Evolutionary conservation across 2,113 vertebrate species (phyloP).

Genomic region (Lonchura striata): DNA sequence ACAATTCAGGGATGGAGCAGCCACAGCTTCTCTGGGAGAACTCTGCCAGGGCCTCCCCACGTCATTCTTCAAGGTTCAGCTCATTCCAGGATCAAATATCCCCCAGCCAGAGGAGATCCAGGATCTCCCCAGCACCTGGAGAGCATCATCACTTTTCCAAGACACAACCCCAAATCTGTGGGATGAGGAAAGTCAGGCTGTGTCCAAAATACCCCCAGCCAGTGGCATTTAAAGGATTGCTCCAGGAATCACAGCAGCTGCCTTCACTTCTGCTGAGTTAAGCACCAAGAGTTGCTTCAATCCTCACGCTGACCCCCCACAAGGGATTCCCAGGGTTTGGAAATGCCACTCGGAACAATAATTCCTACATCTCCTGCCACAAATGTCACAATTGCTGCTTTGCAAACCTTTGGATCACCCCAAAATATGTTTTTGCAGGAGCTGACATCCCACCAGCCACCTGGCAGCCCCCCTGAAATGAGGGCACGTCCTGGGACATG

Average conservation of each 20-base stretch:
- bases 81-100: too few species aligned
- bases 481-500: background rate
- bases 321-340: background rate
- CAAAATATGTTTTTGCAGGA: background rate
- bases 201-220: background rate
- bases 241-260: background rate
- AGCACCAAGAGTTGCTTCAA: background rate
- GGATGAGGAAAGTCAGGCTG: background rate
- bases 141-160: fast-evolving
- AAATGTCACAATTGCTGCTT: background rate
- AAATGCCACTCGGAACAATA: background rate
- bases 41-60: background rate
- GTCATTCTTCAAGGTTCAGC: background rate
- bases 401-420: background rate
- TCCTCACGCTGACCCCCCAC: background rate
- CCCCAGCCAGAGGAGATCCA: background rate
- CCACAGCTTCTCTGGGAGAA: background rate
- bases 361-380: background rate
- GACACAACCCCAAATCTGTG: background rate
- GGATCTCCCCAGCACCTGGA: fast-evolving
- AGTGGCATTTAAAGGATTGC: background rate
- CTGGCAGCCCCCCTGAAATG: background rate
- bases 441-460: background rate
- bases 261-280: background rate
- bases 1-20: background rate